Conservation (phyloP, 1,140 invertebrate genomes). For the Drosophila miranda region DNA sequence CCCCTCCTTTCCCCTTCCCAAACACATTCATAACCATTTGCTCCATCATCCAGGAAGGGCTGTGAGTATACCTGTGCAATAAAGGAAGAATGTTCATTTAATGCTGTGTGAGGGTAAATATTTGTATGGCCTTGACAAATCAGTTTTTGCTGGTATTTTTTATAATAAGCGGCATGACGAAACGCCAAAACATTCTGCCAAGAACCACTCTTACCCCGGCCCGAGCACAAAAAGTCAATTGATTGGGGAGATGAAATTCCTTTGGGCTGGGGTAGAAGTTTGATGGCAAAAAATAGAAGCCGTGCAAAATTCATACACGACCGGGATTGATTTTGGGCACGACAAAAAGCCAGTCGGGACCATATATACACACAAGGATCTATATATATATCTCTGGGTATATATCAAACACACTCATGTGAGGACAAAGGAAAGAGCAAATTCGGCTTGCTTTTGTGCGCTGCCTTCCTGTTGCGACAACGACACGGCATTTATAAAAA, state of each 20-base stretch:
- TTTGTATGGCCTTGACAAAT: conserved; percentile 74
- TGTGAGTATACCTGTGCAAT: conserved; percentile 46
- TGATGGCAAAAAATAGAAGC: conserved; percentile 65
- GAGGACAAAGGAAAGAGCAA: conserved; percentile 51
- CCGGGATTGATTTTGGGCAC: conserved; percentile 63
- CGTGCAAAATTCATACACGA: conserved; percentile 66
- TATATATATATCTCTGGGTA: conserved; percentile 13
- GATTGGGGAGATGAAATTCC: conserved; percentile 64
- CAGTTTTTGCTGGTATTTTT: conserved; percentile 68
- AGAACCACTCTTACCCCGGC: neutral
- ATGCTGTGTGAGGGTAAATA: conserved; percentile 64
- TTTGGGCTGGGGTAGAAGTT: conserved; percentile 22
- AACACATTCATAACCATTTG: conserved; percentile 30
- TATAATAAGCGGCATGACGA: conserved; percentile 67
- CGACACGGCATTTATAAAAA: conserved; percentile 78
- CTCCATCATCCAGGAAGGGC: conserved; percentile 27
- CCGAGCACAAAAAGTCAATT: conserved; percentile 39
- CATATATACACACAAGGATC: conserved; percentile 9
- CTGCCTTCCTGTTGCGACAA: conserved; percentile 68
- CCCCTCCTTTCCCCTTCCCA: neutral
- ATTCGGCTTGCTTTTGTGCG: conserved; percentile 64
- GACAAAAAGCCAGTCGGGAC: conserved; percentile 44
- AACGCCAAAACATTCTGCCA: conserved; percentile 47
- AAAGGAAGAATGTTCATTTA: conserved; percentile 53
- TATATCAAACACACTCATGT: conserved; percentile 43